phyloP scores from a whole-genome alignment of 2,797 vertebrate genomes.

The Furcifer pardalis region DNA sequence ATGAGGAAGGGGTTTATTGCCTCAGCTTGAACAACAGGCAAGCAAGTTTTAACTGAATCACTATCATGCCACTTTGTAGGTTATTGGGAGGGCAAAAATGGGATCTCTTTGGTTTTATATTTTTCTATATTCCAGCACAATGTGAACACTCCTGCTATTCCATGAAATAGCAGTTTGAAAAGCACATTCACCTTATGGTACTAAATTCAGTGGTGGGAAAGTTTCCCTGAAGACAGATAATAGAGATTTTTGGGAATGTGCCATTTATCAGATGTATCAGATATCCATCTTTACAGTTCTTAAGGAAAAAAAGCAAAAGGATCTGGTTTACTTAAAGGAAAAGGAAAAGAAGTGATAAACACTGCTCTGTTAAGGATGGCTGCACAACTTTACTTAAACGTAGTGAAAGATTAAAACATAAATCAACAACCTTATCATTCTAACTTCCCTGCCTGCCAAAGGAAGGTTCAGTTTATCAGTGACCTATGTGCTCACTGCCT shows the following conservation, averaged over 20 bases:
- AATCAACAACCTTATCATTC: constrained; percentile 80
- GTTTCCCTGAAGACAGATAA: background rate
- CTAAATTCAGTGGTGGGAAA: background rate
- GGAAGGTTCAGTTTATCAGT: constrained; percentile 78
- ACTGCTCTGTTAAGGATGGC: constrained; percentile 70
- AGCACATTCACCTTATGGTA: background rate
- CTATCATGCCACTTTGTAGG: too few species aligned
- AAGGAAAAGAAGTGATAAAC: constrained; percentile 76
- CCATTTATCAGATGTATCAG: constrained; percentile 62
- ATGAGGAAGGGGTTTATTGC: too few species aligned
- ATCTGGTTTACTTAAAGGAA: constrained; percentile 75
- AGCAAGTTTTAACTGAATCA: constrained; percentile 41
- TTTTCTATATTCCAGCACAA: too few species aligned
- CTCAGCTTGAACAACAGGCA: too few species aligned
- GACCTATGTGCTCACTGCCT: constrained; percentile 64
- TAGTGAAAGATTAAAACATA: constrained; percentile 83
- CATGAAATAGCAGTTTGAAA: background rate
- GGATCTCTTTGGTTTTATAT: too few species aligned
- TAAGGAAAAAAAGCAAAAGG: constrained; percentile 64
- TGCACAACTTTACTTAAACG: constrained; percentile 77
- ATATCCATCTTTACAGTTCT: constrained; percentile 61
- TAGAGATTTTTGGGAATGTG: constrained; percentile 13
- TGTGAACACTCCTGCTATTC: background rate
- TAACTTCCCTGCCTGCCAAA: constrained; percentile 80
- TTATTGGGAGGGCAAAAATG: too few species aligned